Conservation (phyloP, 2,113 vertebrate species). For the Conger conger region DNA sequence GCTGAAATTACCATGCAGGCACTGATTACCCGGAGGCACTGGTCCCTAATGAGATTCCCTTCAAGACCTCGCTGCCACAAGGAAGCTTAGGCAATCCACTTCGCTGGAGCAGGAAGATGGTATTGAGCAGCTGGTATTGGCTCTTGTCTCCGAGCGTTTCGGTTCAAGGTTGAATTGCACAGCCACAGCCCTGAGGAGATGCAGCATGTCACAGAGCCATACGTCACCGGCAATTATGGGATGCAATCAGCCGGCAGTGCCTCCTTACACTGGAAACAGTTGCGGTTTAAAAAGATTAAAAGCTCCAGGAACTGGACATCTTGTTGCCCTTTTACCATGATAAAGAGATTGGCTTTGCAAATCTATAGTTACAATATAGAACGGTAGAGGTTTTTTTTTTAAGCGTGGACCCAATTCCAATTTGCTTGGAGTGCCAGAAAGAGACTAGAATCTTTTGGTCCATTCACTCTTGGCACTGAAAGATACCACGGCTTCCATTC, state of each 20-base stretch:
- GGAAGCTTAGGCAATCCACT: neutral
- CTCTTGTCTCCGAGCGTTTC: neutral
- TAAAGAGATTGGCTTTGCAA: neutral
- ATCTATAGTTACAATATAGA: neutral
- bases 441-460: neutral
- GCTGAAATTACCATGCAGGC: neutral
- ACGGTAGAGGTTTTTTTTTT: neutral
- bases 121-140: neutral
- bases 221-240: neutral
- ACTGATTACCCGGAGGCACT: neutral
- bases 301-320: no score
- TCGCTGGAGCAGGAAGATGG: neutral
- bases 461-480: neutral
- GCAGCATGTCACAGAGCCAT: slow-evolving; percentile 4
- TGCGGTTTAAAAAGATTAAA: slow-evolving; percentile 4
- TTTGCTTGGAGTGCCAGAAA: neutral
- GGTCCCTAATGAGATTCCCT: neutral
- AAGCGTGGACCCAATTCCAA: neutral
- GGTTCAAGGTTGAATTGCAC: neutral
- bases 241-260: slow-evolving; percentile 9
- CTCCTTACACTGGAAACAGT: neutral
- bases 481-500: neutral
- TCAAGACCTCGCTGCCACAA: neutral
- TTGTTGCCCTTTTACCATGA: slow-evolving; percentile 7
- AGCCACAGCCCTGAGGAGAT: neutral